A percentile compares a stretch with the other conserved stretches of the same genome.
phyloP scores from a whole-genome alignment of 2,797 vertebrate genomes.

The Cossypha caffra region DNA sequence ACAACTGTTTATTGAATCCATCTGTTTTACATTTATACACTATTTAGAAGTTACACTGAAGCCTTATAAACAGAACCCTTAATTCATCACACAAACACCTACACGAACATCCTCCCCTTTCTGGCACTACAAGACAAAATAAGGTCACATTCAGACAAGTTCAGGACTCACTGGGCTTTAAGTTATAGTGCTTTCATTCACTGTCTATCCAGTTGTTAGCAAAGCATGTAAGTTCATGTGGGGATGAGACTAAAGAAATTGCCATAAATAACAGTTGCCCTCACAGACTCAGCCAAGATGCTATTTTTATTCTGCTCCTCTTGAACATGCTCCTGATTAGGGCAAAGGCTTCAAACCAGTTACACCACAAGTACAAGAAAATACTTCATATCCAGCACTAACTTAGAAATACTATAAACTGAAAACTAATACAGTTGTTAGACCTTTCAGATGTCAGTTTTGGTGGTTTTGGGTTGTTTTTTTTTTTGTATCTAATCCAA shows the following conservation, averaged over 20 bases:
- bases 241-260: neutral
- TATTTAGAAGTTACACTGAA: neutral
- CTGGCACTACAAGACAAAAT: neutral
- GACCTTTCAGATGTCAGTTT: neutral
- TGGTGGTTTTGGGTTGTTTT: neutral
- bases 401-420: neutral
- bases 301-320: conserved; percentile 45
- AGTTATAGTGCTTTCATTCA: neutral
- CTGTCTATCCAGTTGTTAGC: neutral
- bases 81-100: neutral
- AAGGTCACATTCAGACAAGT: neutral
- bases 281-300: neutral
- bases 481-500: neutral
- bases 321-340: neutral
- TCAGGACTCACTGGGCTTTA: neutral
- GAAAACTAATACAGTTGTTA: neutral
- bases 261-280: neutral
- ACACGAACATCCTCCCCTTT: neutral
- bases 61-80: neutral
- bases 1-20: neutral
- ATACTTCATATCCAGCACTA: neutral
- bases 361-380: neutral
- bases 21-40: neutral
- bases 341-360: neutral
- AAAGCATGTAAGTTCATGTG: neutral